Conservation (phyloP, 2,113 vertebrate genomes). For the Leptosomus discolor region DNA sequence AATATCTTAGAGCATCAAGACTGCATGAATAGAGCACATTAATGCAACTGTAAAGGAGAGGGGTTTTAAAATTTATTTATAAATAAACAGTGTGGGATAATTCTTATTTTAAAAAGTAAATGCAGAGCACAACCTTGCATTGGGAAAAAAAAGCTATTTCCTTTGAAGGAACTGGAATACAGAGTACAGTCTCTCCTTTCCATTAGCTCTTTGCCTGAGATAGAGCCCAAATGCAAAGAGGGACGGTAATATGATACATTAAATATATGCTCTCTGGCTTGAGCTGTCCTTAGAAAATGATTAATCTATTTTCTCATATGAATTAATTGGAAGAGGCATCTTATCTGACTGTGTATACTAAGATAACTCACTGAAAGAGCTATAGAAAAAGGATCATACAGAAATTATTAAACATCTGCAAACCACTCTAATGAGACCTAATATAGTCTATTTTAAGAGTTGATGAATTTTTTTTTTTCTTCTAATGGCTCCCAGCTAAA, state of each 20-base stretch:
- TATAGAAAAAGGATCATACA: neutral
- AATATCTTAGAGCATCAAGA: neutral
- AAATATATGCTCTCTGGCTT: neutral
- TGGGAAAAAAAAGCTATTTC: neutral
- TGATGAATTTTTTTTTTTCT: neutral
- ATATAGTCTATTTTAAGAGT: neutral
- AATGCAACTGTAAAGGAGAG: neutral
- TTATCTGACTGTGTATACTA: neutral
- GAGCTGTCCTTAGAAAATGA: neutral
- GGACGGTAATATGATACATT: neutral
- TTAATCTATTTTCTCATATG: neutral
- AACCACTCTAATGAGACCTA: neutral
- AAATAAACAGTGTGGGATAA: neutral
- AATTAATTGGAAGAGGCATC: neutral
- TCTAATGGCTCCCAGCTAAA: neutral
- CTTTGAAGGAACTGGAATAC: neutral
- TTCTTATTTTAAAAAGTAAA: neutral
- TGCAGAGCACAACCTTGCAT: neutral
- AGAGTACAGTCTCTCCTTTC: neutral
- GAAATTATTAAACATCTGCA: neutral
- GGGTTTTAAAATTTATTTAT: neutral
- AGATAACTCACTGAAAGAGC: neutral
- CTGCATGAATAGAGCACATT: slow-evolving; percentile 1
- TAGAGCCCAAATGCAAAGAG: neutral
- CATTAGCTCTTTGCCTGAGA: neutral